Evolutionary conservation across 1,140 invertebrate genomes (phyloP), one percentile per base, ranked within the genome.

Genomic region (Drosophila lini): DNA sequence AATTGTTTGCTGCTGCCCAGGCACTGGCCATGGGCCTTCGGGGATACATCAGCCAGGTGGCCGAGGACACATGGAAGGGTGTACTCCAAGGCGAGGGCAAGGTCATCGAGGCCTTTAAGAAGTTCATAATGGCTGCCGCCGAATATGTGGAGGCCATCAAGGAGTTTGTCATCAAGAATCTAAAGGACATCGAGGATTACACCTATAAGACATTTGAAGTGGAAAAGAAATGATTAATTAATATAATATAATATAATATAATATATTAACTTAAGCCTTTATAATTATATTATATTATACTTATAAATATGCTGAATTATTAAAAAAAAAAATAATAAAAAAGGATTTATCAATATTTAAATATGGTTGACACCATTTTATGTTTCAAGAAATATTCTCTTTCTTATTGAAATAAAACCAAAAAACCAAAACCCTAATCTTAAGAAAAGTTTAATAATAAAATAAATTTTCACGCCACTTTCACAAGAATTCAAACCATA

Each of bases 121-220:
- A 78, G n/a, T 15, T 89, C 0, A 48, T 88, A 7, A 11, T 50
- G 22, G 40, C 64, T 8, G 84, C 84, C 8, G 50, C 19, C 7
- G 84, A 84, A n/a, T 88, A 75, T 32, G 60, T 89, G 42, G 52
- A 69, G 2, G 80, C 80, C 52, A 44, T 88, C 31, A 84, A 81
- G 62, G 78, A 84, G 59, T 84, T 88, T 32, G 15, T 75, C n/a
- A 71, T 88, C 4, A 71, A 60, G 9, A 88, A 88, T n/a, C 10
- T 88, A 10, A 81, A 78, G 42, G 15, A 9, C 8, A 84, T 88
- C 13, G 3, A 59, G 25, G 57, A 78, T 0, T 89, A 75, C 19
- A 78, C 84, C 15, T 88, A 63, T 22, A 22, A 83, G 15, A 31
- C 53, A 1, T 88, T 88, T 5, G 83, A 74, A 31, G 34, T 88